Conservation (phyloP, 2,888 invertebrate species). For the Crematogaster levior region DNA sequence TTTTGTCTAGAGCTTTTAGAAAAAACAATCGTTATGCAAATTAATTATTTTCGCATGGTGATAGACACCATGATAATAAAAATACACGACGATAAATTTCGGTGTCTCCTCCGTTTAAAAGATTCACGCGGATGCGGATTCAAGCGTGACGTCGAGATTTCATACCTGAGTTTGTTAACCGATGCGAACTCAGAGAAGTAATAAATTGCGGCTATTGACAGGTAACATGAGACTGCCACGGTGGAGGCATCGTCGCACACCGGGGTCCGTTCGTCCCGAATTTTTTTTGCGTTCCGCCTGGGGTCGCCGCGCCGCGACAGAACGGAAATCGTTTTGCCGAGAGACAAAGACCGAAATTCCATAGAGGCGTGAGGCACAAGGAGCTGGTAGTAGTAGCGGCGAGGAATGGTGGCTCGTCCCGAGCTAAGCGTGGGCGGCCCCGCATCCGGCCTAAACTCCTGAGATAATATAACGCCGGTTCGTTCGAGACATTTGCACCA, state of each 20-base stretch:
- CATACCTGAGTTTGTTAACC: constrained; percentile 40
- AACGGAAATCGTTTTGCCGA: constrained; percentile 43
- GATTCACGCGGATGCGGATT: neutral
- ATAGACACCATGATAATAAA: neutral
- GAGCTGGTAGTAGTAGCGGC: constrained; percentile 54
- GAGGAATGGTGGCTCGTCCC: constrained; percentile 67
- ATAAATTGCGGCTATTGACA: constrained; percentile 55
- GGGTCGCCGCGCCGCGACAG: constrained; percentile 15
- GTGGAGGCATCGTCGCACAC: constrained; percentile 33
- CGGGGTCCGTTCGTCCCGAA: constrained; percentile 33
- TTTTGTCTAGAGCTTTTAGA: neutral
- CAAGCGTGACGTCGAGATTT: constrained; percentile 18
- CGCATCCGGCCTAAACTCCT: constrained; percentile 84
- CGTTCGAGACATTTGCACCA: constrained; percentile 85
- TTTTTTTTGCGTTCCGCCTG: constrained; percentile 20
- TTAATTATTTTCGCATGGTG: neutral
- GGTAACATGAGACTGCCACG: constrained; percentile 50
- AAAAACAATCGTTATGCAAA: neutral
- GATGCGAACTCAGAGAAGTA: constrained; percentile 31
- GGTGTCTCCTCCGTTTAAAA: neutral
- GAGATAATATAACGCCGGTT: constrained; percentile 85
- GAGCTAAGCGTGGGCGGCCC: constrained; percentile 83
- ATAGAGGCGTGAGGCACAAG: constrained; percentile 57
- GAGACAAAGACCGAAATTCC: constrained; percentile 72
- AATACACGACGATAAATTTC: neutral